These are phyloP conservation scores for Morpho deidamia DNA, from an alignment of 2,888 invertebrate species.

Conservation along the genomic window DNA sequence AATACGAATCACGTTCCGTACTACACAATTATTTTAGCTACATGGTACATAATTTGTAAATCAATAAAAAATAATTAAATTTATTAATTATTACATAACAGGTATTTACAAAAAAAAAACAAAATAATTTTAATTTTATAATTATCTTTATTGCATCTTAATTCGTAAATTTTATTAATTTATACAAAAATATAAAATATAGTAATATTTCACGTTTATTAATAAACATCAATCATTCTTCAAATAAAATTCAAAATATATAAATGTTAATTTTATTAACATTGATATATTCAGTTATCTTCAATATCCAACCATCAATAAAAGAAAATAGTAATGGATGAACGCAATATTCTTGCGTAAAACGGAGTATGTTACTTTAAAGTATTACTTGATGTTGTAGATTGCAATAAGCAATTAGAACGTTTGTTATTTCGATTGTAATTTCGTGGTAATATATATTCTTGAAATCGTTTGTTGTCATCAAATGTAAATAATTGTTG, in stretches of 20 bases:
- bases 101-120: no score
- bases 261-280: neutral
- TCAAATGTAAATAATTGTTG: conserved; percentile 66
- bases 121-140: no score
- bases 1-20: no score
- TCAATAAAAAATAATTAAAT: no score
- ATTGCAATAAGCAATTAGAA: no score
- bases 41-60: no score
- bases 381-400: neutral
- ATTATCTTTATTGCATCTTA: no score
- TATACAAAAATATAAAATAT: neutral
- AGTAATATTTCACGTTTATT: neutral
- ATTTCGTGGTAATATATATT: neutral
- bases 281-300: neutral
- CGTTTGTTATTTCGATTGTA: neutral
- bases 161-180: no score
- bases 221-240: neutral
- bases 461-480: conserved; percentile 57
- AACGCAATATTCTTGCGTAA: neutral
- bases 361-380: neutral
- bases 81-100: no score
- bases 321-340: neutral
- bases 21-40: no score
- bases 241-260: neutral
- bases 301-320: neutral